Percentiles rank a stretch among this genome's conserved stretches.
These are phyloP conservation scores for Dryocosmus kuriphilus DNA, from an alignment of 2,888 invertebrate genomes.

Conservation along the genomic window DNA sequence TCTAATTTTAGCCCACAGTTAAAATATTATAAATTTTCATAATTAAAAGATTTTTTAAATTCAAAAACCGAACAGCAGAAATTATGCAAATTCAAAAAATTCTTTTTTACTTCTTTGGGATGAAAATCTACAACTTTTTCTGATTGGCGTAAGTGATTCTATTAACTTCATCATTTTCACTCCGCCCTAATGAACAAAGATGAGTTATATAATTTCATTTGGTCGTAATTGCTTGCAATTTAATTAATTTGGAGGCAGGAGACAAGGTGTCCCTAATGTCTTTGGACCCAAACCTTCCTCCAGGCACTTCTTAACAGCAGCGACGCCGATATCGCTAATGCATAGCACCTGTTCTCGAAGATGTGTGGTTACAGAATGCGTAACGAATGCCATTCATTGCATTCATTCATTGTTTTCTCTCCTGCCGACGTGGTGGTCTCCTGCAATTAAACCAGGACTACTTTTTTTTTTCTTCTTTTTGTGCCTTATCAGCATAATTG, in stretches of 20 bases:
- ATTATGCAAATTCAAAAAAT: no score
- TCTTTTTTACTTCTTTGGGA: no score
- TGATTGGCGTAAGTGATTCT: no score
- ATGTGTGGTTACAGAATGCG: slow-evolving; percentile 53
- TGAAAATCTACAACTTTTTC: no score
- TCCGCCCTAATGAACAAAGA: no score
- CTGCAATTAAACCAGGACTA: slow-evolving; percentile 59
- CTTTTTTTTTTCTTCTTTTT: slow-evolving; percentile 52
- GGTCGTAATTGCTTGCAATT: neutral
- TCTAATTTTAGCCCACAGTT: no score
- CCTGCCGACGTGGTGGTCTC: slow-evolving; percentile 57
- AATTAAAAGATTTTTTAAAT: no score
- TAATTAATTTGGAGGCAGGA: slow-evolving; percentile 30
- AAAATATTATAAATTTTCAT: no score
- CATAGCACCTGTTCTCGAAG: slow-evolving; percentile 34
- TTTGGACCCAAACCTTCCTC: slow-evolving; percentile 11
- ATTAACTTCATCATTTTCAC: no score
- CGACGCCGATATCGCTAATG: slow-evolving; percentile 31
- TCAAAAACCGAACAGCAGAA: no score
- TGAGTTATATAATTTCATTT: neutral
- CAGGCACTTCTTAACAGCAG: slow-evolving; percentile 28
- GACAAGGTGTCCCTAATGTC: slow-evolving; percentile 36
- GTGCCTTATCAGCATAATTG: slow-evolving; percentile 49
- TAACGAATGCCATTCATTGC: slow-evolving; percentile 56
- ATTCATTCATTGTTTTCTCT: slow-evolving; percentile 58